Base-by-base conservation (phyloP, 2,113 vertebrate genomes). In the Delphinus delphis region DNA sequence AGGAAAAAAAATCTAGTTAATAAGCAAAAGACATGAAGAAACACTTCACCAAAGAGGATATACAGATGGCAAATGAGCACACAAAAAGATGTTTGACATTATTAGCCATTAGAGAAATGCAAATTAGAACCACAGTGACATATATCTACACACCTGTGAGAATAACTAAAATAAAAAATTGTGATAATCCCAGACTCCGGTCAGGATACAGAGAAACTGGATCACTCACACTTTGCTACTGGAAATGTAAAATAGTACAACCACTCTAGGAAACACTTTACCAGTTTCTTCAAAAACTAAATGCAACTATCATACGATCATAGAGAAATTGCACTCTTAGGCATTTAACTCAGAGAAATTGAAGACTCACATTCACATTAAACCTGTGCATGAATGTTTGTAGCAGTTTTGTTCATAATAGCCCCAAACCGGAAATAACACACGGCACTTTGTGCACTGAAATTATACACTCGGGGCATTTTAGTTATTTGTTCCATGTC, bases 11-110 rank as follows among this genome's bases (percentile, higher is more conserved):
- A 53, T 73, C 23, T 33, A 67, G 8, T 47, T 67, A 67, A 41
- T 76, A 55, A 31, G 36, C 44, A 65, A 82, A 92, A 88, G 20
- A 88, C 26, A 38, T 55, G 28, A 63, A 41, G 28, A 74, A 7
- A 47, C 25, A 68, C 44, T 73, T 89, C 41, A 88, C 14, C 20
- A 26, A 70, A 68, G 33, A 68, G 2, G 3, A 89, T 77, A 68
- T 53, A 68, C 33, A 76, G 62, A 83, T 62, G 21, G 86, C 60
- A 96, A 93, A 93, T 88, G 93, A 76, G 38, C 47, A 76, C 77
- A 62, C 33, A 36, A 71, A 92, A 92, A 73, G 79, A 83, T 60
- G 2, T 41, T 93, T 81, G 26, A 62, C 33, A 41, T 58, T 20
- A 89, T 13, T 2, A 23, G n/a, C n/a, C 63, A 33, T 25, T 79